Percentiles rank a stretch among this genome's conserved stretches.
These are phyloP conservation scores for Tenebrio molitor DNA, from an alignment of 1,140 invertebrate species.

Conservation along the genomic window DNA sequence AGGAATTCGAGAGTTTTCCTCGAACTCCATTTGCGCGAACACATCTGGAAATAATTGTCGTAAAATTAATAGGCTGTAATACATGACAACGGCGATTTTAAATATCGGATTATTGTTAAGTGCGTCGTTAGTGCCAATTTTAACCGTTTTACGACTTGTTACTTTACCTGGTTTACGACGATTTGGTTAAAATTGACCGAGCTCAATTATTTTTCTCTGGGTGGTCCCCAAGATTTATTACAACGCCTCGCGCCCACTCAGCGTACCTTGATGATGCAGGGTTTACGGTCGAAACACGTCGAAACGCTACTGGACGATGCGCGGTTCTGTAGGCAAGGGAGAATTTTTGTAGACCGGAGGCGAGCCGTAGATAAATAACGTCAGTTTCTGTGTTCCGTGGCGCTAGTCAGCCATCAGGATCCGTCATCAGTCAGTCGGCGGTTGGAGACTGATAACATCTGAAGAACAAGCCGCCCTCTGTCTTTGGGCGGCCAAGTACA, in stretches of 20 bases:
- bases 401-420: constrained; percentile 43
- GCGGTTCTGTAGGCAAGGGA: no score
- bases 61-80: constrained; percentile 54
- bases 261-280: no score
- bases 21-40: constrained; percentile 34
- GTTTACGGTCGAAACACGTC: no score
- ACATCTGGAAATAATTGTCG: constrained; percentile 56
- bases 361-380: constrained; percentile 34
- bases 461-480: constrained; percentile 53
- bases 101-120: constrained; percentile 56
- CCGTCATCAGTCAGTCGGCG: constrained; percentile 43
- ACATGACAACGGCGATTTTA: constrained; percentile 53
- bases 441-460: constrained; percentile 52
- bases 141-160: constrained; percentile 49
- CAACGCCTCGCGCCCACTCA: no score
- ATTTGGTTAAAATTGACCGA: constrained; percentile 4
- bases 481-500: constrained; percentile 42
- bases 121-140: constrained; percentile 57
- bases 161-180: constrained; percentile 35
- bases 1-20: constrained; percentile 52
- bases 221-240: constrained; percentile 25
- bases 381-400: constrained; percentile 33
- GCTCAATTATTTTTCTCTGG: constrained; percentile 26
- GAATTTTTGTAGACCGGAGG: neutral
- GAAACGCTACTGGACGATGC: no score